Evolutionary conservation across 2,113 vertebrate genomes (phyloP).

Genomic region (Nycticorax nycticorax): DNA sequence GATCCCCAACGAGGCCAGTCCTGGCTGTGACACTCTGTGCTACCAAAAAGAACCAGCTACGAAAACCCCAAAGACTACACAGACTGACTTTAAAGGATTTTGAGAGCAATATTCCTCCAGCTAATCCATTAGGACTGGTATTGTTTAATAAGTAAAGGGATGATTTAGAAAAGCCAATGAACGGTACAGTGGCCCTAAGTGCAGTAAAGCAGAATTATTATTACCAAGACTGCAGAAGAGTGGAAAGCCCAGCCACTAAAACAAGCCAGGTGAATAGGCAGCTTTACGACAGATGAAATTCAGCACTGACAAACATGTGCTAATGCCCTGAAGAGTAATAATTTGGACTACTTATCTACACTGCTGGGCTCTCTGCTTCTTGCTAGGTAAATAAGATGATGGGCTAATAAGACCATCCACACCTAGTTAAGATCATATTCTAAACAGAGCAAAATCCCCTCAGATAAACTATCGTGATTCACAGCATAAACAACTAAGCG

Average conservation of each 20-base stretch:
- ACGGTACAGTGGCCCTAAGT: background rate
- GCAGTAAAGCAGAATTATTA: background rate
- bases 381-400: background rate
- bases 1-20: fast-evolving
- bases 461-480: background rate
- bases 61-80: background rate
- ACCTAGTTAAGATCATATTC: background rate
- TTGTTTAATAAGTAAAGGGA: background rate
- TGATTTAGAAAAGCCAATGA: background rate
- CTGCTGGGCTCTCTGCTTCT: background rate
- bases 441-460: background rate
- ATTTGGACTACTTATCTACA: background rate
- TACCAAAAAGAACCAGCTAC: background rate
- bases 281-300: background rate
- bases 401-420: background rate
- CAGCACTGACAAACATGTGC: background rate
- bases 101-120: background rate
- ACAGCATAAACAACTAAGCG: background rate
- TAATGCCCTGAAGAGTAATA: background rate
- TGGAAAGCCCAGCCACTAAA: background rate
- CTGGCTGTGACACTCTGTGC: background rate
- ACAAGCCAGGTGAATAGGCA: background rate
- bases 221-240: background rate
- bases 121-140: background rate
- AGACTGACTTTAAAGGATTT: background rate